Evolutionary conservation across 2,888 invertebrate species (phyloP), one percentile per base, ranked within the genome.

Genomic region (Sympetrum striolatum): DNA sequence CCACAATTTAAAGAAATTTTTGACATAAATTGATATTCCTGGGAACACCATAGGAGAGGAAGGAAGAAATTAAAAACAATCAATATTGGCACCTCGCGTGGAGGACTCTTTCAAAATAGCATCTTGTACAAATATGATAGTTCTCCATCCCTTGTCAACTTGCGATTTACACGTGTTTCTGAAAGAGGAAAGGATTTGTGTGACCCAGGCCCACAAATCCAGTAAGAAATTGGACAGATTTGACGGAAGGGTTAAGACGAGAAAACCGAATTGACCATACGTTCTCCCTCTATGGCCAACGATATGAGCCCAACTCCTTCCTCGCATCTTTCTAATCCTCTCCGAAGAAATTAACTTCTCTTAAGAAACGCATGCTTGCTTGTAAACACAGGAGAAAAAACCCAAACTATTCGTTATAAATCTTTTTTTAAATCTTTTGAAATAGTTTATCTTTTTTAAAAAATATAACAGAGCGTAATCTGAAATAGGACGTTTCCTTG

Each of bases 111-210:
- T 86, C 86, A 86, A 86, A 86, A 86, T 86, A 86, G 86, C 60
- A 86, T 86, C 86, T 86, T 86, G 58, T 86, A 86, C 86, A 86
- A 60, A 64, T 64, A 86, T 86, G 86, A 31, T 64, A 86, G 86
- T 86, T 86, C 86, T 86, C 86, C 86, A 86, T 86, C 86, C 86
- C 60, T 86, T 60, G 60, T 60, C 37, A 58, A 86, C 86, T 86
- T 86, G 86, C 86, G 86, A 64, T 86, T 60, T 10, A 60, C 48
- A 60, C 60, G 86, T 35, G 86, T 31, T 64, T 60, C 86, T 86
- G 37, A 60, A 58, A 60, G 18, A 64, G 73, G 73, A 73, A 73
- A 73, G 73, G 73, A 73, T 31, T 73, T 12, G 31, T 86, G 39
- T 10, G 35, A 58, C 58, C 31, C 31, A 82, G 44, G 81, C 48